phyloP scores from a whole-genome alignment of 1,140 invertebrate genomes.

The Pomacea maculata region DNA sequence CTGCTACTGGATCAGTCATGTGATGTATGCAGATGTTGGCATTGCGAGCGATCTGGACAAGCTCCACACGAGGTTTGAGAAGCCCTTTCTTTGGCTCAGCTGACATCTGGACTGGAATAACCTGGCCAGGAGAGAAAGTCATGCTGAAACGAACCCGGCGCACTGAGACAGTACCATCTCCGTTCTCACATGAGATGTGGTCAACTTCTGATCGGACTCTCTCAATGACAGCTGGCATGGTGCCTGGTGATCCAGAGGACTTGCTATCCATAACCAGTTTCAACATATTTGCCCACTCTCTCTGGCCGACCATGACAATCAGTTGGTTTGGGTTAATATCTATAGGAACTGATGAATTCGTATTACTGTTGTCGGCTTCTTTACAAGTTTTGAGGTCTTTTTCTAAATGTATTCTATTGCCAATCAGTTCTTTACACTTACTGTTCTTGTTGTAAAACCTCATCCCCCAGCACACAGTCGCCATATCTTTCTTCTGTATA shows the following conservation, averaged over 20 bases:
- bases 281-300: conserved; percentile 13
- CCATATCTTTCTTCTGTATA: background rate
- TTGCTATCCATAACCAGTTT: background rate
- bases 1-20: conserved; percentile 35
- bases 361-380: background rate
- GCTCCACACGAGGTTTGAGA: conserved; percentile 27
- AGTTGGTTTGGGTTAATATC: conserved; percentile 20
- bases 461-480: conserved; percentile 23
- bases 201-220: background rate
- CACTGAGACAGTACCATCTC: conserved; percentile 1
- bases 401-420: conserved; percentile 16
- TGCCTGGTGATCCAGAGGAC: background rate
- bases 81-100: conserved; percentile 32
- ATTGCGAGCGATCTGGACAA: conserved; percentile 37
- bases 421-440: background rate
- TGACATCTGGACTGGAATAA: conserved; percentile 35
- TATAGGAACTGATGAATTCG: background rate
- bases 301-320: background rate
- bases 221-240: background rate
- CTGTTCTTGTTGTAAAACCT: conserved; percentile 12
- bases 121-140: conserved; percentile 32
- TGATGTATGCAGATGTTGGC: conserved; percentile 40
- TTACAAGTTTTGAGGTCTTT: too few relatives aligned
- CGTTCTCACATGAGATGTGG: conserved; percentile 19
- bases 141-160: conserved; percentile 32